Evolutionary conservation across 1,140 invertebrate species (phyloP).

Genomic region (Luehdorfia chinensis): DNA sequence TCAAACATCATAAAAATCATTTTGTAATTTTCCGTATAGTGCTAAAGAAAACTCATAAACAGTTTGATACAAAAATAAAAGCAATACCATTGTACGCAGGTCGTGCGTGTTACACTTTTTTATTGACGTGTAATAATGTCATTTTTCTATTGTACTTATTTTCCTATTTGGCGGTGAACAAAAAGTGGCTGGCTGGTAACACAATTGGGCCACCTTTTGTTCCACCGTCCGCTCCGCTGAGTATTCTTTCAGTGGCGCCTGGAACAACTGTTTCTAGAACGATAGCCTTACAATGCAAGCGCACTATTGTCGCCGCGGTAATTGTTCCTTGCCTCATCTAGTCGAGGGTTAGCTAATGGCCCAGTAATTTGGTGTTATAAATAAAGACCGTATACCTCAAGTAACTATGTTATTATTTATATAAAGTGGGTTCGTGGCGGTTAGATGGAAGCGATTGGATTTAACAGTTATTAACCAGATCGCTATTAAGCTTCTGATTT

Average conservation of each 20-base stretch:
- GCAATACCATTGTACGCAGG: too few relatives aligned
- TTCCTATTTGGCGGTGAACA: conserved; percentile 53
- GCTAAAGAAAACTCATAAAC: too few relatives aligned
- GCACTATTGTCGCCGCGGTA: conserved; percentile 53
- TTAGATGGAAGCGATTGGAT: too few relatives aligned
- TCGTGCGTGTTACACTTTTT: neutral
- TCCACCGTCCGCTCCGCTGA: conserved; percentile 35
- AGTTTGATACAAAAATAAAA: neutral
- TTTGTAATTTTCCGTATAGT: too few relatives aligned
- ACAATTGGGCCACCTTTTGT: conserved; percentile 65
- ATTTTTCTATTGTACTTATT: conserved; percentile 44
- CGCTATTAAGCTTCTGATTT: too few relatives aligned
- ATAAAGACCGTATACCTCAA: conserved; percentile 17
- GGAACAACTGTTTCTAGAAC: conserved; percentile 61
- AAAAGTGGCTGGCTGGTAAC: conserved; percentile 59
- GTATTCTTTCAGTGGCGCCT: conserved; percentile 56
- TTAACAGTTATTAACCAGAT: too few relatives aligned
- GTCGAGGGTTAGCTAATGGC: conserved; percentile 53
- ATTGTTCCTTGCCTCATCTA: conserved; percentile 58
- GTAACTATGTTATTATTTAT: conserved; percentile 9
- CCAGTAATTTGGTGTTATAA: conserved; percentile 43
- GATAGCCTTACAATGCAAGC: conserved; percentile 51
- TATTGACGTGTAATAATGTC: conserved; percentile 3
- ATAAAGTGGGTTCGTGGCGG: neutral
- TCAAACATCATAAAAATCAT: neutral